Percentiles rank a stretch among this genome's conserved stretches.
phyloP scores from a whole-genome alignment of 2,888 invertebrate genomes.

The Bombyx huttoni region DNA sequence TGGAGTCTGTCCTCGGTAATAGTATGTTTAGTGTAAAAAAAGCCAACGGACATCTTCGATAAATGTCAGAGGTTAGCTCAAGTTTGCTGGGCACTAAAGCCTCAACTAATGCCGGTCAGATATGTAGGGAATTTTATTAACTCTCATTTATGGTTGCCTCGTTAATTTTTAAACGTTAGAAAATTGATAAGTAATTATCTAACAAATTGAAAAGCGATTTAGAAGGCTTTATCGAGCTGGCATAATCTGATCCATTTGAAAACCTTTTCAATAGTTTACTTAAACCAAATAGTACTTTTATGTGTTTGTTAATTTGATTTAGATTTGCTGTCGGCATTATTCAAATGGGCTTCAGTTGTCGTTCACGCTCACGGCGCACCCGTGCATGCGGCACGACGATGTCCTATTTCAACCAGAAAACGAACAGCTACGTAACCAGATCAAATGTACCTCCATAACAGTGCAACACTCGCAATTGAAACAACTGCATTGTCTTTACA shows the following conservation, averaged over 20 bases:
- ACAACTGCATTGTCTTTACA: conserved; percentile 29
- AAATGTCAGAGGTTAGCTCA: too few relatives aligned
- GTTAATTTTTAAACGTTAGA: too few relatives aligned
- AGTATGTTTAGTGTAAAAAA: neutral
- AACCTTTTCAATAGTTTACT: neutral
- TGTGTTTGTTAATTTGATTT: neutral
- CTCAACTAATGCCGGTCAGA: too few relatives aligned
- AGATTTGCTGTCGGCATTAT: neutral
- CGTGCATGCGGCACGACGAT: neutral
- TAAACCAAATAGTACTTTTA: neutral
- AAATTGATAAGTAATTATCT: too few relatives aligned
- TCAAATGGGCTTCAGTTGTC: neutral
- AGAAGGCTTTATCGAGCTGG: too few relatives aligned
- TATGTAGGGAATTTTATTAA: too few relatives aligned
- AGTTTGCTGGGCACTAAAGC: too few relatives aligned
- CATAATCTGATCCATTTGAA: neutral
- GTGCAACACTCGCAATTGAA: conserved; percentile 43
- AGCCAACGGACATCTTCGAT: too few relatives aligned
- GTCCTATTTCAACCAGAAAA: conserved; percentile 11
- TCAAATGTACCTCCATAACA: conserved; percentile 11
- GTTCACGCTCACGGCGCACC: neutral
- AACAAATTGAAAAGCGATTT: too few relatives aligned
- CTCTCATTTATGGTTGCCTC: too few relatives aligned
- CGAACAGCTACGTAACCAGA: conserved; percentile 8
- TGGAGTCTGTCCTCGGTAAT: neutral